Percentiles rank a stretch among this genome's conserved stretches.
Evolutionary conservation across 2,888 invertebrate species (phyloP).

Genomic region (Caenorhabditis becei): DNA sequence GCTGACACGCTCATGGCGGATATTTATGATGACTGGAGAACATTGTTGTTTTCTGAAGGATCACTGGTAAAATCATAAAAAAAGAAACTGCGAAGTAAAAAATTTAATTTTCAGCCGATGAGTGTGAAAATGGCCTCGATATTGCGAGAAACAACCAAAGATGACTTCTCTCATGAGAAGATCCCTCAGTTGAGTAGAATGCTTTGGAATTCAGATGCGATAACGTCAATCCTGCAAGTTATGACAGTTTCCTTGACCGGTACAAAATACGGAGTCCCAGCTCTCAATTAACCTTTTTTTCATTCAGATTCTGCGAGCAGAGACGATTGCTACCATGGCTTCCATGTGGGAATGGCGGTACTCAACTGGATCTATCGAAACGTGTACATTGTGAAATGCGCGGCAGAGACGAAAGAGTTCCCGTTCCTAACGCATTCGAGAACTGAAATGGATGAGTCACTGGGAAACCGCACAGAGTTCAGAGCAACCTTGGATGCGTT

Average conservation of each 20-base stretch:
- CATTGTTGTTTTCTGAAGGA: slow-evolving; percentile 7
- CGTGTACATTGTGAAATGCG: slow-evolving; percentile 36
- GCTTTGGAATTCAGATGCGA: slow-evolving; percentile 34
- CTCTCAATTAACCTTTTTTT: neutral
- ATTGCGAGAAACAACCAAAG: slow-evolving; percentile 7
- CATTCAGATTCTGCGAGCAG: neutral
- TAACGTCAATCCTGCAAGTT: slow-evolving; percentile 24
- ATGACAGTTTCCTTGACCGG: slow-evolving; percentile 7
- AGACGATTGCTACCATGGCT: slow-evolving; percentile 35
- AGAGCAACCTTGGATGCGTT: slow-evolving; percentile 32
- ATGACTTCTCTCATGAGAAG: slow-evolving; percentile 11
- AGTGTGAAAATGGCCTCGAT: slow-evolving; percentile 23
- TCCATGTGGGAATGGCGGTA: slow-evolving; percentile 35
- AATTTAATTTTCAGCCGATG: slow-evolving; percentile 10
- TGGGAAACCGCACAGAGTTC: slow-evolving; percentile 44
- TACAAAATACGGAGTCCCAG: neutral
- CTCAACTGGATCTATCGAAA: slow-evolving; percentile 50
- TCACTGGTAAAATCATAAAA: neutral
- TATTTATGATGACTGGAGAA: slow-evolving; percentile 43
- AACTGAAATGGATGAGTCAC: slow-evolving; percentile 31
- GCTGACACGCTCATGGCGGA: neutral
- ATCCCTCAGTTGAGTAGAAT: slow-evolving; percentile 25
- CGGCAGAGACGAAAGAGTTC: slow-evolving; percentile 40
- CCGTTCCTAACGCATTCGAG: slow-evolving; percentile 31
- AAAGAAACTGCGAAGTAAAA: neutral